Evolutionary conservation across 2,888 invertebrate genomes (phyloP).

Genomic region (Belgica antarctica): DNA sequence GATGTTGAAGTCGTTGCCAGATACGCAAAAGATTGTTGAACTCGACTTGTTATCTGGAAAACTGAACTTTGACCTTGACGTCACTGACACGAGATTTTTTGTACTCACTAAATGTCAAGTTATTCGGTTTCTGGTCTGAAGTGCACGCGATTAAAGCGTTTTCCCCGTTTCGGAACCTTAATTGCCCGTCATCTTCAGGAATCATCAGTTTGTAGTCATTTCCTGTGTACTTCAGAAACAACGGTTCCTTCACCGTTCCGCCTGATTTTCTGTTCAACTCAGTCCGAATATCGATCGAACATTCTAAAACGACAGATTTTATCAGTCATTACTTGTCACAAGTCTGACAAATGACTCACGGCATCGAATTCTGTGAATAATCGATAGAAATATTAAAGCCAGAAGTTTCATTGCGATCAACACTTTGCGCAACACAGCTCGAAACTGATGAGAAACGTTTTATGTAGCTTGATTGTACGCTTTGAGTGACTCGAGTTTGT

Average conservation of each 20-base stretch:
- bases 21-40: slow-evolving; percentile 18
- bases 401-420: background rate
- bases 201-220: slow-evolving; percentile 34
- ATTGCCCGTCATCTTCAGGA: background rate
- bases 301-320: slow-evolving; percentile 20
- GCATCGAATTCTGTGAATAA: slow-evolving; percentile 1
- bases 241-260: slow-evolving; percentile 22
- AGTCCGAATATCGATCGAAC: slow-evolving; percentile 34
- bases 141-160: slow-evolving; percentile 28
- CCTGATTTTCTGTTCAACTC: slow-evolving; percentile 10
- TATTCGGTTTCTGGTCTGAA: slow-evolving; percentile 28
- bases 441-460: background rate
- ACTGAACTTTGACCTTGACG: background rate
- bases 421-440: background rate
- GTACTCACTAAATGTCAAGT: slow-evolving; percentile 33
- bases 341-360: background rate
- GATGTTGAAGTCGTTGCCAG: slow-evolving; percentile 31
- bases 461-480: background rate
- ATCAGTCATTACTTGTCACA: background rate
- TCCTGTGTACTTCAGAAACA: slow-evolving; percentile 25
- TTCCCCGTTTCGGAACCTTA: slow-evolving; percentile 18
- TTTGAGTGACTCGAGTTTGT: background rate
- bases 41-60: slow-evolving; percentile 31
- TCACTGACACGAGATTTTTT: background rate
- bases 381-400: slow-evolving; percentile 6